Evolutionary conservation across 2,797 vertebrate species (phyloP).

Genomic region (Urocyon cinereoargenteus): DNA sequence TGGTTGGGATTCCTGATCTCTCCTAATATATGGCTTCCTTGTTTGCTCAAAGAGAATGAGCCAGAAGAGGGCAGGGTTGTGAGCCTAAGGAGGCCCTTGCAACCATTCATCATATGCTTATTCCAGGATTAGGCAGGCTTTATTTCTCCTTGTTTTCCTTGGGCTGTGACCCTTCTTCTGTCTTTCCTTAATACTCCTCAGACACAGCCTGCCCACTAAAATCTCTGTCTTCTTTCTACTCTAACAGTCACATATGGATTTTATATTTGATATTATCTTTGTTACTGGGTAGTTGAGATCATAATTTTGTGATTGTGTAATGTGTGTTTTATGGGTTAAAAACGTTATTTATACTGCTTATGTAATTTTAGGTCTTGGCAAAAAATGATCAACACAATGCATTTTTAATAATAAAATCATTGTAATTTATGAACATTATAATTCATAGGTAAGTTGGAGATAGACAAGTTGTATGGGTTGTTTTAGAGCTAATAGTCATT

Average conservation of each 20-base stretch:
- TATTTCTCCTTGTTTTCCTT: neutral
- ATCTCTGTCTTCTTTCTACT: neutral
- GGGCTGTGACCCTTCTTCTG: neutral
- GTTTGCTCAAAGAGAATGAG: neutral
- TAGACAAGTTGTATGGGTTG: neutral
- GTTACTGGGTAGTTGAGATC: neutral
- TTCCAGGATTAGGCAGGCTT: too few relatives aligned
- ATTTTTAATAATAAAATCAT: constrained; percentile 41
- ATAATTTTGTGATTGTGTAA: neutral
- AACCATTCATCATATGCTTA: neutral
- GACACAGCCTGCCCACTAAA: neutral
- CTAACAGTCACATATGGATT: neutral
- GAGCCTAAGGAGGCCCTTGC: too few relatives aligned
- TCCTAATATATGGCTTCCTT: neutral
- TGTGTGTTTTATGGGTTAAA: constrained; percentile 5
- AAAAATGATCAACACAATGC: neutral
- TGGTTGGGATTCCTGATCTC: neutral
- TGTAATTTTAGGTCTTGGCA: neutral
- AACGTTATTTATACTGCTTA: neutral
- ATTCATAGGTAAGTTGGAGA: neutral
- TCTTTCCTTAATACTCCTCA: neutral
- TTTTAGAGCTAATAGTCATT: constrained; percentile 12
- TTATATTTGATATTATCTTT: neutral
- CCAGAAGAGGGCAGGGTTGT: neutral
- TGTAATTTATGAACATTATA: neutral